phyloP scores from a whole-genome alignment of 2,888 invertebrate species.

The Pemphredon lugubris region DNA sequence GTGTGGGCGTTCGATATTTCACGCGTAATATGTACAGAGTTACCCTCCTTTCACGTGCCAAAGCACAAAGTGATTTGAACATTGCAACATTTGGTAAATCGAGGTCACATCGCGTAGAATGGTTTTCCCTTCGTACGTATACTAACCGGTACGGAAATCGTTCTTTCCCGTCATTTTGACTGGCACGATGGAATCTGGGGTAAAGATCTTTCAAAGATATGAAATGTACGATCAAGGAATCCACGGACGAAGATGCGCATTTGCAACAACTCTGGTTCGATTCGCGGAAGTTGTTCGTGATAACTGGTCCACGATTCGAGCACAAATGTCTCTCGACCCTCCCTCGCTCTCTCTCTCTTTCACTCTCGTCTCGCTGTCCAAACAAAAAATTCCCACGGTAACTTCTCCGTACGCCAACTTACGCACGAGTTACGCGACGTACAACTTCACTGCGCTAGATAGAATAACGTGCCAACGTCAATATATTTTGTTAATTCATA shows the following conservation, averaged over 20 bases:
- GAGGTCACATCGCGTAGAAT: constrained; percentile 31
- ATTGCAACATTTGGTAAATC: constrained; percentile 42
- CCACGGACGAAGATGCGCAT: not conserved
- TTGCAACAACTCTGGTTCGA: not conserved
- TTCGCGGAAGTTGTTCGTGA: no score
- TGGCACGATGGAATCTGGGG: not conserved
- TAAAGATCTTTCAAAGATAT: not conserved
- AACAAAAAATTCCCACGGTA: no score
- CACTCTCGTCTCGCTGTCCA: no score
- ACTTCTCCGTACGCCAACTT: no score
- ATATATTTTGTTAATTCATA: constrained; percentile 51
- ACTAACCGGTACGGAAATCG: constrained; percentile 10
- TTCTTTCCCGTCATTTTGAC: constrained; percentile 11
- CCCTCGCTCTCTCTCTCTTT: no score
- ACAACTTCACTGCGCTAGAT: not conserved
- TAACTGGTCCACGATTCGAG: no score
- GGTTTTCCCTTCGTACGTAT: constrained; percentile 4
- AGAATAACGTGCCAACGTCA: constrained; percentile 32
- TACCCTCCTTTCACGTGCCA: constrained; percentile 2
- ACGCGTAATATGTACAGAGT: constrained; percentile 27
- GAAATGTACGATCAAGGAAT: not conserved
- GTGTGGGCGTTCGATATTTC: constrained; percentile 29
- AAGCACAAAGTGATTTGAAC: constrained; percentile 11
- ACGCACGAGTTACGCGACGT: no score
- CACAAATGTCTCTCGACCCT: no score